Evolutionary conservation across 2,797 vertebrate genomes (phyloP).

Genomic region (Ptychobarbus kaznakovi): DNA sequence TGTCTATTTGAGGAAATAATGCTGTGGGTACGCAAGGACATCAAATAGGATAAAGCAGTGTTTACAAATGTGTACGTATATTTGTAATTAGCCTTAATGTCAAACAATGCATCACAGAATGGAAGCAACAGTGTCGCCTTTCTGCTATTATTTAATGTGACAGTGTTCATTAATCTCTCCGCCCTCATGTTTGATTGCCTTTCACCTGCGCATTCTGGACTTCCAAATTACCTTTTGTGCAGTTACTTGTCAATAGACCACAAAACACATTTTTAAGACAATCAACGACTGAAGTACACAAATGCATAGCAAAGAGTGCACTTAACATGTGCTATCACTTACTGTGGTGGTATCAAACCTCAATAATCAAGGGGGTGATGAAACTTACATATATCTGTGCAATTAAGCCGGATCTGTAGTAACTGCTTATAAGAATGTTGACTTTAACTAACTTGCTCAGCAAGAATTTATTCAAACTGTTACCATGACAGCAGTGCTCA

Average conservation of each 20-base stretch:
- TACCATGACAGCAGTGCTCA: not conserved
- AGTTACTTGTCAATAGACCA: conserved; percentile 19
- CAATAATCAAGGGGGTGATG: not conserved
- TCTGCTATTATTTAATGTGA: conserved; percentile 40
- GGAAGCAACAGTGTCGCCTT: not conserved
- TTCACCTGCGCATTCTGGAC: conserved; percentile 40
- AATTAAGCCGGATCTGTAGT: not conserved
- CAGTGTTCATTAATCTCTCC: conserved; percentile 50
- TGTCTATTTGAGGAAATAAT: conserved; percentile 27
- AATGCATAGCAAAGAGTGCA: not conserved
- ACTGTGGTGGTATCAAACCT: not conserved
- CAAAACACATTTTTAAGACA: not conserved
- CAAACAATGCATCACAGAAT: conserved; percentile 33
- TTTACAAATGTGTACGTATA: conserved; percentile 43
- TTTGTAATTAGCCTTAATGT: conserved; percentile 52
- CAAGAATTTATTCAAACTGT: not conserved
- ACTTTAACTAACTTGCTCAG: not conserved
- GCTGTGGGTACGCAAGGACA: not conserved
- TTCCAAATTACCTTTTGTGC: conserved; percentile 31
- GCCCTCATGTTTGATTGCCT: conserved; percentile 47
- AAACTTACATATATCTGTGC: not conserved
- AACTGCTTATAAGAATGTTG: not conserved
- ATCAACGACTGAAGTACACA: not conserved
- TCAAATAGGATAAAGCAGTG: conserved; percentile 24
- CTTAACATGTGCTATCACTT: not conserved